Evolutionary conservation across 23 tunicate species (phyloP).

Genomic region (Oikopleura albicans): DNA sequence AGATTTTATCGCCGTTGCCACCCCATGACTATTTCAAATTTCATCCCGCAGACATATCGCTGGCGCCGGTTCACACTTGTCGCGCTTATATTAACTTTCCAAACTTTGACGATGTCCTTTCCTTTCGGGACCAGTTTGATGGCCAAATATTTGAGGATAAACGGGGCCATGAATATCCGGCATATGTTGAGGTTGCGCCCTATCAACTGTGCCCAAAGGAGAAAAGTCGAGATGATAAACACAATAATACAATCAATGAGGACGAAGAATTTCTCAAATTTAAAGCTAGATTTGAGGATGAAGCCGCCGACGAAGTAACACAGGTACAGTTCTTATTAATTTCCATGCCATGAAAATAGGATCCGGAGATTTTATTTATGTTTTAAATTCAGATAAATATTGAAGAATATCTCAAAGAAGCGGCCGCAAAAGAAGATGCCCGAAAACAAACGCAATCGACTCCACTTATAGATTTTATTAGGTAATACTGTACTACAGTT

Average conservation of each 20-base stretch:
- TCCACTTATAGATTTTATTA: background rate
- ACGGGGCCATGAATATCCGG: background rate
- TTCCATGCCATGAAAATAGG: too few relatives aligned
- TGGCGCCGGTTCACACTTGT: background rate
- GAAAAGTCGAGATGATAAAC: background rate
- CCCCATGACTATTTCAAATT: constrained; percentile 7
- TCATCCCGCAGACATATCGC: background rate
- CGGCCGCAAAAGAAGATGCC: constrained; percentile 3
- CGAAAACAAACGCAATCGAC: background rate
- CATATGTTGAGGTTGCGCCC: background rate
- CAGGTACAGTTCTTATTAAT: background rate
- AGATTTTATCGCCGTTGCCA: background rate
- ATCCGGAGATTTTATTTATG: background rate
- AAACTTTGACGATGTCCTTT: background rate
- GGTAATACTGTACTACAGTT: background rate
- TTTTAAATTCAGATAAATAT: background rate
- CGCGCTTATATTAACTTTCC: background rate
- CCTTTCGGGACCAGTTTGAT: background rate
- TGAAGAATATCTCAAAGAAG: background rate
- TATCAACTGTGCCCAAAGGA: background rate
- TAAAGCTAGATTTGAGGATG: background rate
- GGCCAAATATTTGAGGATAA: constrained; percentile 12
- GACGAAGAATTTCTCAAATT: background rate
- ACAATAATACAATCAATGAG: background rate
- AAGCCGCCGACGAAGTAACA: background rate